These are phyloP conservation scores for Pseudomyrmex flavicornis DNA, from an alignment of 1,140 invertebrate genomes.

Conservation along the genomic window DNA sequence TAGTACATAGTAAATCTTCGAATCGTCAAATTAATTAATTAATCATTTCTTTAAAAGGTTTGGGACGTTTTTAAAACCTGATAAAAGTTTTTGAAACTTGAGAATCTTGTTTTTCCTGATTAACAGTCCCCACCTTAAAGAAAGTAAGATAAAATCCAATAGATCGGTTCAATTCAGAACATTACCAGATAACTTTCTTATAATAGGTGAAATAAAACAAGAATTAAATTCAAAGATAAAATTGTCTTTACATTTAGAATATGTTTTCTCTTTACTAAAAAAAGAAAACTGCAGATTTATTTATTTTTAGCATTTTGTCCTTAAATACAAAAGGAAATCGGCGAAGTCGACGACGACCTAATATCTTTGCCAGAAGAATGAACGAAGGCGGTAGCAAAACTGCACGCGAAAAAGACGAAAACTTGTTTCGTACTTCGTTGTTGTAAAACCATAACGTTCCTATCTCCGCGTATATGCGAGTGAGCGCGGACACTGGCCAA, in stretches of 20 bases:
- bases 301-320: too few relatives aligned
- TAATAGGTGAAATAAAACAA: neutral
- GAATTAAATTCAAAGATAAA: neutral
- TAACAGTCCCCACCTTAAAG: neutral
- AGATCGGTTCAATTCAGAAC: neutral
- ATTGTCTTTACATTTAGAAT: slow-evolving; percentile 9
- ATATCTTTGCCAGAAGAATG: neutral
- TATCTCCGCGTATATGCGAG: slow-evolving; percentile 48
- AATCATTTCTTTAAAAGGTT: too few relatives aligned
- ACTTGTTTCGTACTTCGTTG: slow-evolving; percentile 75
- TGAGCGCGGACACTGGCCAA: slow-evolving; percentile 43
- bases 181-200: neutral
- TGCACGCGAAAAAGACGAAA: slow-evolving; percentile 53
- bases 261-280: neutral
- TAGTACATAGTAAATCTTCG: neutral
- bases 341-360: neutral
- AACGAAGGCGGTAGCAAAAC: neutral
- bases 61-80: too few relatives aligned
- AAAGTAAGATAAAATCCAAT: slow-evolving; percentile 2
- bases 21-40: neutral
- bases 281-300: too few relatives aligned
- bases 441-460: slow-evolving; percentile 79
- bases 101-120: neutral
- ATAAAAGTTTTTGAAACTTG: too few relatives aligned
- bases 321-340: neutral